These are phyloP conservation scores for Dromas ardeola DNA, from an alignment of 2,113 vertebrate species.

Conservation along the genomic window DNA sequence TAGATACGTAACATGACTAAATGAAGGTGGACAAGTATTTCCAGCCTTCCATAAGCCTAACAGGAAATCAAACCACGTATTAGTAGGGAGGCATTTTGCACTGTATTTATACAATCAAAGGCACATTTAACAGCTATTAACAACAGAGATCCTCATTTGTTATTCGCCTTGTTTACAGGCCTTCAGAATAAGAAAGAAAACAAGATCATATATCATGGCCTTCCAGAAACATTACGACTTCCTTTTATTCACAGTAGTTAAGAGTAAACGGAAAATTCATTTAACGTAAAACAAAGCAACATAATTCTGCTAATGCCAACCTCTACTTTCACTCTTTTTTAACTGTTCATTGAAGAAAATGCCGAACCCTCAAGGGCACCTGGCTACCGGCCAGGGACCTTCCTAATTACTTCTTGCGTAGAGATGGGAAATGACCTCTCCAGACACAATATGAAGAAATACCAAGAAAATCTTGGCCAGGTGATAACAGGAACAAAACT, in stretches of 20 bases:
- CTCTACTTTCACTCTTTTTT: conserved; percentile 38
- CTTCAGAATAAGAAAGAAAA: conserved; percentile 39
- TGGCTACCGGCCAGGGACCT: not conserved
- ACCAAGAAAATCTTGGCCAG: not conserved
- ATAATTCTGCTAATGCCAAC: not conserved
- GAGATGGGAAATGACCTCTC: not conserved
- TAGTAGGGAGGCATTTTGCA: not conserved
- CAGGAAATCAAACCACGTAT: not conserved
- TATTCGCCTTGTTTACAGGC: not conserved
- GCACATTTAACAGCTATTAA: not conserved
- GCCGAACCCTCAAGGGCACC: not conserved
- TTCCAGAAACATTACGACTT: conserved; percentile 40
- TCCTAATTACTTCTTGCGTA: not conserved
- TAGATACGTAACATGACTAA: not conserved
- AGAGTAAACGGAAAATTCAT: conserved; percentile 9
- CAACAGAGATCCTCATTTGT: not conserved
- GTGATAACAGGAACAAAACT: not conserved
- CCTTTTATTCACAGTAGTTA: conserved; percentile 37
- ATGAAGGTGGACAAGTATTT: not conserved
- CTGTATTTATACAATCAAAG: not conserved
- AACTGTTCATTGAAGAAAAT: conserved; percentile 49
- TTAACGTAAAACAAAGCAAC: conserved; percentile 4
- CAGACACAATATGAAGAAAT: not conserved
- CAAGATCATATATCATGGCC: conserved; percentile 8
- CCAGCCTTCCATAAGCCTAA: not conserved